Percentiles rank a stretch among this genome's conserved stretches.
These are phyloP conservation scores for Barbus barbus DNA, from an alignment of 2,113 vertebrate species.

Conservation along the genomic window DNA sequence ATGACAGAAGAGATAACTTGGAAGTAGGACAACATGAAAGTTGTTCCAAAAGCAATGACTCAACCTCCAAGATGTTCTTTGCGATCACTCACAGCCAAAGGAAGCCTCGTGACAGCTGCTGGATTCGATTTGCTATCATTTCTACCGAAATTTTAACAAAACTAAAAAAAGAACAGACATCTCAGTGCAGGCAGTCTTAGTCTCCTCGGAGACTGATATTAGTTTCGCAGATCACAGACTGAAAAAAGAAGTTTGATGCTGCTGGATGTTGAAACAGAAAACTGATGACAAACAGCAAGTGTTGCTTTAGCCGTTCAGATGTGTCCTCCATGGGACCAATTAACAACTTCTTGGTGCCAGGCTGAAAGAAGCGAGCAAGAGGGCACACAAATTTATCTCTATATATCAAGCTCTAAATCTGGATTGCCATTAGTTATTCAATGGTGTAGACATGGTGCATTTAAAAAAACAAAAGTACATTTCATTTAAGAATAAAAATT, in stretches of 20 bases:
- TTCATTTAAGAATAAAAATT: neutral
- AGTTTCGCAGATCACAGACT: neutral
- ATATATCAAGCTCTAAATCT: neutral
- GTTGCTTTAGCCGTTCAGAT: neutral
- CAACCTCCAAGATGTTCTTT: conserved; percentile 50
- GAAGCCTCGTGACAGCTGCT: conserved; percentile 58
- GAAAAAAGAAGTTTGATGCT: neutral
- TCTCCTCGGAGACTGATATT: neutral
- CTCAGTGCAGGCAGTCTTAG: neutral
- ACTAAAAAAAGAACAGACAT: neutral
- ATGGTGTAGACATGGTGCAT: neutral
- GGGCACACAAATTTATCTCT: neutral
- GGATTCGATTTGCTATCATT: conserved; percentile 54
- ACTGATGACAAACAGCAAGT: neutral
- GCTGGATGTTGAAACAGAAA: neutral
- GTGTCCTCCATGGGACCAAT: neutral
- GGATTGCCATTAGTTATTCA: neutral
- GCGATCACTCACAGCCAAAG: conserved; percentile 51
- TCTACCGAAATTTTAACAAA: neutral
- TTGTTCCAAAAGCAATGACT: conserved; percentile 42
- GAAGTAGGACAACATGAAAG: neutral
- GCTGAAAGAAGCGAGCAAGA: neutral
- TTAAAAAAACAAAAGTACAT: no score
- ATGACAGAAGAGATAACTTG: conserved; percentile 26
- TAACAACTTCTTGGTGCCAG: neutral